Conservation (phyloP, 2,797 vertebrate genomes). For the Diglossa cyanea region DNA sequence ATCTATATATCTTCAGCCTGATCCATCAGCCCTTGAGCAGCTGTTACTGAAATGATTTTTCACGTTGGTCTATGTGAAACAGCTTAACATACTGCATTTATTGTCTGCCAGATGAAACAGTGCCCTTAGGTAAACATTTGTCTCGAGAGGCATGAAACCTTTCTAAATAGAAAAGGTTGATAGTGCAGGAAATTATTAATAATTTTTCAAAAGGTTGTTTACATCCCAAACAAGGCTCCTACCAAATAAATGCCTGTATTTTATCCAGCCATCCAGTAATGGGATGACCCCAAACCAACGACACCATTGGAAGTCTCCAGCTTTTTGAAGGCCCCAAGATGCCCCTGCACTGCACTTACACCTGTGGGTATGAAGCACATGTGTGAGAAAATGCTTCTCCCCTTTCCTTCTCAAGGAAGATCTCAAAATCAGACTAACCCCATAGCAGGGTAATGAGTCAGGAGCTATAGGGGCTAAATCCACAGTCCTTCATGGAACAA, state of each 20-base stretch:
- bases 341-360: not conserved
- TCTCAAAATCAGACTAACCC: not conserved
- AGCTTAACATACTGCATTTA: not conserved
- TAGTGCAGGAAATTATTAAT: not conserved
- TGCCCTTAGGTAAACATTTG: not conserved
- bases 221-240: not conserved
- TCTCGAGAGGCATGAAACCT: not conserved
- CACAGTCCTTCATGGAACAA: not conserved
- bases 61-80: not conserved
- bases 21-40: not conserved
- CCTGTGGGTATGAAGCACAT: not conserved
- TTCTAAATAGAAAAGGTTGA: not conserved
- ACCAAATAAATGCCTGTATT: not conserved
- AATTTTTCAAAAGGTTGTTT: not conserved
- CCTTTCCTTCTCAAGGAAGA: not conserved
- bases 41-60: not conserved
- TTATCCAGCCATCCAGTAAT: not conserved
- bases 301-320: not conserved
- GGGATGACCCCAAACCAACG: not conserved
- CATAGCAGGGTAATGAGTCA: not conserved
- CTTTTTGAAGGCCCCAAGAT: not conserved
- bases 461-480: not conserved
- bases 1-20: not conserved
- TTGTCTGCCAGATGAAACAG: not conserved
- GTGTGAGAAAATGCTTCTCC: not conserved